Evolutionary conservation across 2,888 invertebrate genomes (phyloP), one percentile per base, ranked within the genome.

Genomic region (Marasmarcha lunaedactyla): DNA sequence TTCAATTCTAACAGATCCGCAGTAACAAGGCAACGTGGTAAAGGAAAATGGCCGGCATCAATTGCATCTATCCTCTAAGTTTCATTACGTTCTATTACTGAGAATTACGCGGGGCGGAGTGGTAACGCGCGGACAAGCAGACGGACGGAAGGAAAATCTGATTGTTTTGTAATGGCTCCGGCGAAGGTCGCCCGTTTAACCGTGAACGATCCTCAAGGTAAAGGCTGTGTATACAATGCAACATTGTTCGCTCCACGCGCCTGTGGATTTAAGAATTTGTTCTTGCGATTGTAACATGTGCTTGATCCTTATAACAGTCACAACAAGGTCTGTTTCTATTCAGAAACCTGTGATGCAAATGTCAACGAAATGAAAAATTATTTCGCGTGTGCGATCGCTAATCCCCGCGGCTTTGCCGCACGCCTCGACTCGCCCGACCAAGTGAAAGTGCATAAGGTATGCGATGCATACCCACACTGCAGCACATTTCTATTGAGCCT

Each of bases 381-480:
- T 20, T 7, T 20, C 7, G 35, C 30, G 11, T 39, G 26, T 35
- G 30, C 2, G 30, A 35, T 35, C 10, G 39, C 35, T 14, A 35
- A 39, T 39, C 36, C 33, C 41, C 10, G 45, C 30, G 11, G 30
- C 4, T 30, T 30, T 30, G 30, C 10, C 30, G 30, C 30, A 30
- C 30, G 30, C 10, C 30, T 9, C 30, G 10, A 4, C 6, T 7
- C 40, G 30, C 33, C 30, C 47, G 49, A 63, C 59, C 57, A 57
- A 58, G 63, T 55, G 67, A 65, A 65, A 67, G 65, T 56, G 49
- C 49, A 52, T 57, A 53, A 59, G 57, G 50, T 51, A 51, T 55
- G 53, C 51, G 50, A 52, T 49, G 48, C 54, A 50, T 46, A 48
- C 50, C 50, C 43, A 40, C 43, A 45, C 45, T 30, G 30, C 30